A percentile compares a stretch with the other conserved stretches of the same genome.
phyloP scores from a whole-genome alignment of 92 coral and sea anemone species.

The Actinostola sp. region DNA sequence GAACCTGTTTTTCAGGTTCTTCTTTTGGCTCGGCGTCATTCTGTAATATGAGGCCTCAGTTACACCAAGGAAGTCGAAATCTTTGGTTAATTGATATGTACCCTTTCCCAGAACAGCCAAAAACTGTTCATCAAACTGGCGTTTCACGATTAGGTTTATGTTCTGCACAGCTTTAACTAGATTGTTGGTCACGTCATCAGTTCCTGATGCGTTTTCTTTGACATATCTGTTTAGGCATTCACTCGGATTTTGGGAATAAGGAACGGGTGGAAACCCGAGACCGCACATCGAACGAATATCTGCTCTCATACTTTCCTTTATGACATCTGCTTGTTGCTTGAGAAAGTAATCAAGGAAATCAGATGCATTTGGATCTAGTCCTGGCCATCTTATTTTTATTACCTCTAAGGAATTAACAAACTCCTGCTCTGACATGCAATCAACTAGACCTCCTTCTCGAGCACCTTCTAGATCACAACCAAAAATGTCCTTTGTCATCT shows the following conservation, averaged over 20 bases:
- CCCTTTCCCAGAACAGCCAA: conserved; percentile 69
- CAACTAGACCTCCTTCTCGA: no score
- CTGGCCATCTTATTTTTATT: no score
- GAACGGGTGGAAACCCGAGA: conserved; percentile 60
- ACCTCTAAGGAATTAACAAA: no score
- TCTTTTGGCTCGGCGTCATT: conserved; percentile 55
- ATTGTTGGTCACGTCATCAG: not conserved
- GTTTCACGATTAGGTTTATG: conserved; percentile 21
- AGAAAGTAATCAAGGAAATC: not conserved
- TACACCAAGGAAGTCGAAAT: conserved; percentile 40
- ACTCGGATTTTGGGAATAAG: conserved; percentile 54
- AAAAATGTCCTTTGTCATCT: no score
- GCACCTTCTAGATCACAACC: no score
- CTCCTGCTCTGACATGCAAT: no score
- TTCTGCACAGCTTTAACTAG: not conserved
- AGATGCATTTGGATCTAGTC: not conserved
- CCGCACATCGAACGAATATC: conserved; percentile 69
- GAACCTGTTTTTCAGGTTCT: conserved; percentile 47
- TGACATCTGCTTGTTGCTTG: not conserved
- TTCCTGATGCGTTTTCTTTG: conserved; percentile 48
- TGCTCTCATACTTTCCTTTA: conserved; percentile 18
- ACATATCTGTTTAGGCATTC: conserved; percentile 47
- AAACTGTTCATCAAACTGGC: conserved; percentile 59
- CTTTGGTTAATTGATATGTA: conserved; percentile 38
- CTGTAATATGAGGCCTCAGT: conserved; percentile 56